These are phyloP conservation scores for Meloe dianella DNA, from an alignment of 2,888 invertebrate species.

Conservation along the genomic window DNA sequence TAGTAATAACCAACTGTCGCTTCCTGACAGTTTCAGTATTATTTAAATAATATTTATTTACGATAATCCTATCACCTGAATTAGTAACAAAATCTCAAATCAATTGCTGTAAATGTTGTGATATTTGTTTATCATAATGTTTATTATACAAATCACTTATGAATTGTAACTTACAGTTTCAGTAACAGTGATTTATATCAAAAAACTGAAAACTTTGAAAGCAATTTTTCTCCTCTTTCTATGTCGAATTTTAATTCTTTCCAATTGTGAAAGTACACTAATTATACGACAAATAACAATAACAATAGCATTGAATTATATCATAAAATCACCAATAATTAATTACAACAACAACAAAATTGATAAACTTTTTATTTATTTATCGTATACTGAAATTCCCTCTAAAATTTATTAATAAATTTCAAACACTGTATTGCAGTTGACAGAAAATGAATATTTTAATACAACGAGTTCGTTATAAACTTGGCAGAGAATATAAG, in stretches of 20 bases:
- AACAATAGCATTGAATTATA: too few species aligned
- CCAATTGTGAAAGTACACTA: too few species aligned
- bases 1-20: not conserved
- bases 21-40: not conserved
- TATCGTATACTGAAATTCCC: not conserved
- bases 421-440: not conserved
- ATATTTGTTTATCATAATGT: too few species aligned
- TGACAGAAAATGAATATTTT: constrained; percentile 2
- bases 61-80: too few species aligned
- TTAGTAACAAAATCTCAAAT: too few species aligned
- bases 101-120: not conserved
- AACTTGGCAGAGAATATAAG: not conserved
- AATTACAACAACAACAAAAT: not conserved
- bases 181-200: not conserved
- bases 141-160: too few species aligned
- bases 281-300: too few species aligned
- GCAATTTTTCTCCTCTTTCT: not conserved
- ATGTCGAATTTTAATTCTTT: too few species aligned
- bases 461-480: not conserved
- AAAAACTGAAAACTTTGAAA: not conserved
- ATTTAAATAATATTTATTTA: too few species aligned
- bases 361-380: not conserved
- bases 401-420: not conserved
- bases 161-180: not conserved
- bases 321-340: too few species aligned